Evolutionary conservation across 2,113 vertebrate species (phyloP), one percentile per base, ranked within the genome.

Genomic region (Pteruthius melanotis): DNA sequence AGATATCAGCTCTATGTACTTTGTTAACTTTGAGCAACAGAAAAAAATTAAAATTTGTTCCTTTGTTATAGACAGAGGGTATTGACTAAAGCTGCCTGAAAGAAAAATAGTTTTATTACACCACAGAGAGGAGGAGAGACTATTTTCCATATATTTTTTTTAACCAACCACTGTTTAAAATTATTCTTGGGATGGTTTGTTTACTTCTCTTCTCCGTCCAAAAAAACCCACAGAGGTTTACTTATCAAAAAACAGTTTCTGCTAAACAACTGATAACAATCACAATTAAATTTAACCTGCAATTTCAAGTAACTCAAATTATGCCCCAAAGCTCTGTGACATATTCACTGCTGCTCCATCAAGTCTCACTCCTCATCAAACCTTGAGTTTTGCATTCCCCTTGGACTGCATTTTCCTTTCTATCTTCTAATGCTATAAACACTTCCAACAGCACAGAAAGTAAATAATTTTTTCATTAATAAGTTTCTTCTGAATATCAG

Each of bases 291-390:
- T 90, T 93, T 96, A 93, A 95, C 85, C 68, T 89, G 72, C 37
- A 93, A 81, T 84, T 90, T 90, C 44, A 90, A 92, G 76, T 78
- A 84, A 59, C 54, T 95, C 27, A 83, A 94, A 72, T 93, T 88
- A 80, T 92, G 79, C 82, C 94, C 60, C 80, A 90, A 94, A 96
- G 72, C 79, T 96, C 95, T 90, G 90, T 90, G 79, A 27, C 64
- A 74, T 69, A 30, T 77, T 93, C 79, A 70, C 79, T 90, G 52
- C 47, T 90, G 83, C 81, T 96, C 60, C 37, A 37, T 90, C 83
- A 88, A 95, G 68, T 93, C 88, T 96, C 95, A 75, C 20, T 96
- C 44, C 69, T 95, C 88, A 94, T 96, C 94, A 96, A 91, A 90
- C 47, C 56, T 81, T 87, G 53, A 77, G 86, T 78, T 86, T 79